These are phyloP conservation scores for Drosophila sp. DNA, from an alignment of 1,140 invertebrate species.

Conservation along the genomic window DNA sequence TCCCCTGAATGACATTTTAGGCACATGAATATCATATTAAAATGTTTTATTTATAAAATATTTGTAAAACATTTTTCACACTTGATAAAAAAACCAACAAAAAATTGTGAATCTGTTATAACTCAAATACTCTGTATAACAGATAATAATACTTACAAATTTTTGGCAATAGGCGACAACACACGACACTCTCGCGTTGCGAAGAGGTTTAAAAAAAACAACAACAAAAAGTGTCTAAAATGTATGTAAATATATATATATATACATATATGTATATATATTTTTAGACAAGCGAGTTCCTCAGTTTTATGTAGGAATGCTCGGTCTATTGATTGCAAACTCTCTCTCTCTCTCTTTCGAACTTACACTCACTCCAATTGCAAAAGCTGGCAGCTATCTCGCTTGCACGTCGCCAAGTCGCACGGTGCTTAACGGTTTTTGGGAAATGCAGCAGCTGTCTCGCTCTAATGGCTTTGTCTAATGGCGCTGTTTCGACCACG, in stretches of 20 bases:
- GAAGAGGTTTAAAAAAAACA: conserved; percentile 6
- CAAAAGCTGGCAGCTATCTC: conserved; percentile 8
- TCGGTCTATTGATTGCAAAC: conserved; percentile 61
- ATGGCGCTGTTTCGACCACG: conserved; percentile 6
- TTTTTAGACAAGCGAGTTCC: neutral
- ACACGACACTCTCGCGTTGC: neutral
- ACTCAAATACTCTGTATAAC: neutral
- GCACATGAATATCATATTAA: neutral
- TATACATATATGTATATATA: no score
- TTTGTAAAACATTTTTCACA: conserved; percentile 11
- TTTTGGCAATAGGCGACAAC: conserved; percentile 28
- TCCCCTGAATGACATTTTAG: no score
- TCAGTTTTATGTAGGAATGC: neutral
- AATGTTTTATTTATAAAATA: neutral
- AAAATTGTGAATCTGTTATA: neutral
- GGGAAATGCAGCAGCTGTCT: conserved; percentile 26
- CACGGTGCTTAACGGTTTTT: neutral
- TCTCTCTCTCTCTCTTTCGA: conserved; percentile 22
- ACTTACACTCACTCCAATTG: conserved; percentile 9
- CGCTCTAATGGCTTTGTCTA: conserved; percentile 34
- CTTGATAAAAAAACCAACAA: conserved; percentile 28
- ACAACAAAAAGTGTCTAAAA: conserved; percentile 1
- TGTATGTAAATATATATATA: conserved; percentile 1
- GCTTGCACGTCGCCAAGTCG: conserved; percentile 15
- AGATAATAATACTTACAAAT: conserved; percentile 17